Evolutionary conservation across 2,797 vertebrate species (phyloP).

Genomic region (Enteromius paludinosus): DNA sequence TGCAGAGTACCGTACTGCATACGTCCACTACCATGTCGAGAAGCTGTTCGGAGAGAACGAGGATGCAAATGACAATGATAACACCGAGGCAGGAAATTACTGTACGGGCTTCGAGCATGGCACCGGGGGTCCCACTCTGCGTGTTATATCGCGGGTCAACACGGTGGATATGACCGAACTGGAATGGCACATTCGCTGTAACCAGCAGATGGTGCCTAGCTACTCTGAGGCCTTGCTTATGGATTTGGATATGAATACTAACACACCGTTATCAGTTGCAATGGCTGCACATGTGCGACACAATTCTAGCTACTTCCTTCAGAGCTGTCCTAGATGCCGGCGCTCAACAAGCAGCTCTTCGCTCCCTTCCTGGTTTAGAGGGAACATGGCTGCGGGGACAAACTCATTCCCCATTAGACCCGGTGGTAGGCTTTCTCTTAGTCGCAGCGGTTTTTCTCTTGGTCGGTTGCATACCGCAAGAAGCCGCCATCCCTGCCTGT

Average conservation of each 20-base stretch:
- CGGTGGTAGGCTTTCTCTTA: constrained; percentile 74
- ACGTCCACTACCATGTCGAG: constrained; percentile 84
- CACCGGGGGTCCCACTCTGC: constrained; percentile 62
- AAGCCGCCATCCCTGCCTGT: constrained; percentile 64
- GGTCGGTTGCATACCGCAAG: constrained; percentile 64
- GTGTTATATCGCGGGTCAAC: constrained; percentile 76
- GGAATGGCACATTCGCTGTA: constrained; percentile 85
- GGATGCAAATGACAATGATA: constrained; percentile 65
- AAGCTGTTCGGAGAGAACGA: constrained; percentile 80
- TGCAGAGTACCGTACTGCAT: constrained; percentile 77
- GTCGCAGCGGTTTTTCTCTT: constrained; percentile 80
- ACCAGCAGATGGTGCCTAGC: constrained; percentile 83
- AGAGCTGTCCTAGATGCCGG: constrained; percentile 76
- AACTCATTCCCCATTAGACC: constrained; percentile 59
- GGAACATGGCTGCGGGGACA: constrained; percentile 61
- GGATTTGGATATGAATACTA: constrained; percentile 65
- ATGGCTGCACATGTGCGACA: constrained; percentile 52
- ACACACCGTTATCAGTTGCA: constrained; percentile 51
- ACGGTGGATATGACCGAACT: constrained; percentile 82
- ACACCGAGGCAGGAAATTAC: constrained; percentile 48
- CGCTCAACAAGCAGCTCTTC: constrained; percentile 78
- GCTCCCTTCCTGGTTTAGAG: constrained; percentile 71
- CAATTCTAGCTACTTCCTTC: constrained; percentile 74
- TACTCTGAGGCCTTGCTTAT: constrained; percentile 82
- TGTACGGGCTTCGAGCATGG: constrained; percentile 56